Percentiles rank a stretch among this genome's conserved stretches.
Evolutionary conservation across 2,113 vertebrate genomes (phyloP).

Genomic region (Pangasianodon gigas): DNA sequence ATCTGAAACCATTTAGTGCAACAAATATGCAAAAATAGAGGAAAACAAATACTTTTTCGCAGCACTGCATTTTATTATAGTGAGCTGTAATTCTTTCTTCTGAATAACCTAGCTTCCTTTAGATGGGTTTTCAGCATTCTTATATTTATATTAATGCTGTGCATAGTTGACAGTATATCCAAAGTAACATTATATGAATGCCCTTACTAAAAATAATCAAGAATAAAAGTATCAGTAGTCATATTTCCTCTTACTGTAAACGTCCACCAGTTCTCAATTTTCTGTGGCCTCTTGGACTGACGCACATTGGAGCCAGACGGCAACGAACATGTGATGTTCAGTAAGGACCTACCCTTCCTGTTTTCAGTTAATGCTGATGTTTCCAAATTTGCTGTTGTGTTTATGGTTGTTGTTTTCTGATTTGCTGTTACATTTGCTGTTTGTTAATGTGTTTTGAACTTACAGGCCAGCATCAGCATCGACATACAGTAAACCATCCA

Average conservation of each 20-base stretch:
- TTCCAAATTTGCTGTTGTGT: background rate
- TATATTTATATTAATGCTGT: background rate
- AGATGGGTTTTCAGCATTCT: background rate
- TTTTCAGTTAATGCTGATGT: background rate
- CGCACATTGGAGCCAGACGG: background rate
- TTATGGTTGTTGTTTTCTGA: background rate
- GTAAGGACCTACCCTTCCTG: background rate
- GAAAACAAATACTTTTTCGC: background rate
- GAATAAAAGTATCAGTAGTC: background rate
- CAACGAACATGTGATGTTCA: background rate
- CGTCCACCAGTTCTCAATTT: background rate
- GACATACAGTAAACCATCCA: background rate
- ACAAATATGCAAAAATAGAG: background rate
- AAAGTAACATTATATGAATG: background rate
- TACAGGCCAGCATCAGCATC: background rate
- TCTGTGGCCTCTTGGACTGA: background rate
- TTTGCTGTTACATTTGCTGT: background rate
- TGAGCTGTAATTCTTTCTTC: background rate
- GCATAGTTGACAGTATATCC: background rate
- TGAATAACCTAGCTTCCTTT: background rate
- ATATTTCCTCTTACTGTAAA: conserved; percentile 3
- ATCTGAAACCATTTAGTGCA: background rate
- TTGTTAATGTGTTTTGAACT: background rate
- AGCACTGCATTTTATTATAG: background rate
- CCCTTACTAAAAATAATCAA: background rate